Evolutionary conservation across 2,888 invertebrate genomes (phyloP).

Genomic region (Caenorhabditis sp.): DNA sequence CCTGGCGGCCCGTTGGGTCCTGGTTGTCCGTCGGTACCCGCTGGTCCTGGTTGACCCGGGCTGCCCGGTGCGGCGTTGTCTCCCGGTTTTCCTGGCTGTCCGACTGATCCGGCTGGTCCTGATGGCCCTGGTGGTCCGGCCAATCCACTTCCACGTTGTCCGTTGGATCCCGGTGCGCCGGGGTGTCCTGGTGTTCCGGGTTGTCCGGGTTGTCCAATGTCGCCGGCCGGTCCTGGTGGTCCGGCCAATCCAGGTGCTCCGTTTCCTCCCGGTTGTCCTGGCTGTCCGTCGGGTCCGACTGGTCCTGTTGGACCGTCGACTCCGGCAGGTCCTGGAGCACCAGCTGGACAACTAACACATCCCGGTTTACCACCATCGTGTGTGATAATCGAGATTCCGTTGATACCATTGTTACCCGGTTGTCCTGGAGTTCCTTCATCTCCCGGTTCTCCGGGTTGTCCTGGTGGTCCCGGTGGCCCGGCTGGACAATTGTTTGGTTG

Average conservation of each 20-base stretch:
- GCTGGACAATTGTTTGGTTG: slow-evolving; percentile 49
- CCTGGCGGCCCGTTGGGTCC: slow-evolving; percentile 39
- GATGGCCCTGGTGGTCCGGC: slow-evolving; percentile 51
- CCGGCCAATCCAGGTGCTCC: slow-evolving; percentile 54
- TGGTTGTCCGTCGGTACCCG: slow-evolving; percentile 45
- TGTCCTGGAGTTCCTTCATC: slow-evolving; percentile 47
- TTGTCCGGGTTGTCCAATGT: slow-evolving; percentile 45
- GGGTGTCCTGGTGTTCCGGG: slow-evolving; percentile 71
- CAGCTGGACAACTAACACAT: slow-evolving; percentile 51
- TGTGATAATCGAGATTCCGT: slow-evolving; percentile 37
- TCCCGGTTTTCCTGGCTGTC: slow-evolving; percentile 45
- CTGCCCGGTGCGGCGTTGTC: slow-evolving; percentile 40
- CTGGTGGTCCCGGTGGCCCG: slow-evolving; percentile 57
- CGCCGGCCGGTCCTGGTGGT: slow-evolving; percentile 57
- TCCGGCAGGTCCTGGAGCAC: slow-evolving; percentile 50
- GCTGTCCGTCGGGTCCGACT: slow-evolving; percentile 54
- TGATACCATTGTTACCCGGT: slow-evolving; percentile 43
- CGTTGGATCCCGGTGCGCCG: slow-evolving; percentile 75
- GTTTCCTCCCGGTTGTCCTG: slow-evolving; percentile 52
- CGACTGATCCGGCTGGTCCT: slow-evolving; percentile 50
- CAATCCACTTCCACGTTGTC: slow-evolving; percentile 42
- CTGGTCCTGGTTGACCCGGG: slow-evolving; percentile 41
- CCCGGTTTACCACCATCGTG: slow-evolving; percentile 35
- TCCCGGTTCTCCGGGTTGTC: slow-evolving; percentile 50
- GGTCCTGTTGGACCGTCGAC: slow-evolving; percentile 51